Base-by-base conservation (phyloP, 2,797 vertebrate genomes). In the Vespertilio murinus region DNA sequence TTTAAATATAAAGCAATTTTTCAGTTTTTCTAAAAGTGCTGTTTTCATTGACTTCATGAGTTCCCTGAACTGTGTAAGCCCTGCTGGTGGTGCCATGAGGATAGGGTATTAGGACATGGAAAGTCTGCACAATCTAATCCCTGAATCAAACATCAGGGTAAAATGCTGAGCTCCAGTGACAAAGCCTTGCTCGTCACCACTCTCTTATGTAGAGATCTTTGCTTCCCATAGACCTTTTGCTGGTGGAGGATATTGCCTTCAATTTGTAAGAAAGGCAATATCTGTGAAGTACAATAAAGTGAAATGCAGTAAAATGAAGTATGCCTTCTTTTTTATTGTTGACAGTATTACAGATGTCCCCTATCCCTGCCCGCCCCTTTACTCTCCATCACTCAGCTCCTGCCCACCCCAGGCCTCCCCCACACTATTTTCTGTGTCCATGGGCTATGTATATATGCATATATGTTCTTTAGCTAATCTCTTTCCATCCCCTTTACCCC, bases 1-100 rank as follows among this genome's bases (percentile, higher is more conserved):
- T 94, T 85, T 54, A 81, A 73, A 90, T 67, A 61, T 52, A 82
- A 78, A 79, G n/a, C 12, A 70, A 49, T 23, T 35, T 87, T 90
- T 56, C 6, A 10, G 13, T 61, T 71, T 71, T 73, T 86, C 52
- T 61, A 87, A 78, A 93, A 65, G 10, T 82, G 71, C 22, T 90
- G 1, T 93, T 83, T 90, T 87, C 61, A 75, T 81, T 22, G 35
- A 49, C 42, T 22, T 38, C 70, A 28, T 82, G 75, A 69, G n/a
- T 91, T 93, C 69, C 79, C 18, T 81, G 61, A 88, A 56, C 30
- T 93, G 17, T 40, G 38, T 61, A 83, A 71, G 2, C 20, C 47
- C 56, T 89, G 6, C 38, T 91, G n/a, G 54, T 49, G 30, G 79
- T 22, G 1, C 71, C 91, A 25, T 77, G 30, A 82, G 30, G 49